A percentile compares a stretch with the other conserved stretches of the same genome.
These are phyloP conservation scores for Lota lota DNA, from an alignment of 2,113 vertebrate species.

Conservation along the genomic window DNA sequence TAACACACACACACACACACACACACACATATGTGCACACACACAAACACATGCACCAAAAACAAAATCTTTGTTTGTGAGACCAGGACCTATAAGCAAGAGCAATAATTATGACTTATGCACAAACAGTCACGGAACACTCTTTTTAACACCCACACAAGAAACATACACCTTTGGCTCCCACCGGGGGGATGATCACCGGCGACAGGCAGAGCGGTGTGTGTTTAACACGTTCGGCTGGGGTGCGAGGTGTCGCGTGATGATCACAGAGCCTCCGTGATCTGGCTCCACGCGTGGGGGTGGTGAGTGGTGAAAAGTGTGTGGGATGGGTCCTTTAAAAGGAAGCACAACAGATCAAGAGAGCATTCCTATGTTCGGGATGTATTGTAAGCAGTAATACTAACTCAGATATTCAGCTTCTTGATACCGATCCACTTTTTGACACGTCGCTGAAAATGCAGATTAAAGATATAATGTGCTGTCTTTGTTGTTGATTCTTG, in stretches of 20 bases:
- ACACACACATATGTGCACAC: slow-evolving; percentile 5
- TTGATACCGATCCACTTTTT: too few relatives aligned
- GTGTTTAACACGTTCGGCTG: slow-evolving; percentile 5
- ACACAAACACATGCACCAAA: slow-evolving; percentile 1
- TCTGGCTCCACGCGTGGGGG: not conserved
- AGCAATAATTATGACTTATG: too few relatives aligned
- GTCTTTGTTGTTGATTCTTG: too few relatives aligned
- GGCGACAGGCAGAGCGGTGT: not conserved
- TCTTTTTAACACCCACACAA: not conserved
- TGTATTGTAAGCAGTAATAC: too few relatives aligned
- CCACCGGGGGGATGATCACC: not conserved
- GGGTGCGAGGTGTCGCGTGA: slow-evolving; percentile 12
- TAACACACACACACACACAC: slow-evolving; percentile 7
- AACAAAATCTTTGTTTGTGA: not conserved
- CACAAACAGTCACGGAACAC: not conserved
- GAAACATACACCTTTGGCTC: not conserved
- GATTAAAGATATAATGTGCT: too few relatives aligned
- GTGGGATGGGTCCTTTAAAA: too few relatives aligned
- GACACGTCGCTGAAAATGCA: too few relatives aligned
- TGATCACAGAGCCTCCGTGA: not conserved
- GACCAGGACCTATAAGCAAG: too few relatives aligned
- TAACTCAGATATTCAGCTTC: too few relatives aligned
- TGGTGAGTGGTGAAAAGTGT: not conserved
- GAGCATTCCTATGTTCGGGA: too few relatives aligned
- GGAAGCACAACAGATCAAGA: too few relatives aligned